A percentile compares a stretch with the other conserved stretches of the same genome.
phyloP scores from a whole-genome alignment of 2,888 invertebrate genomes.

The Eupithecia pulchellata region DNA sequence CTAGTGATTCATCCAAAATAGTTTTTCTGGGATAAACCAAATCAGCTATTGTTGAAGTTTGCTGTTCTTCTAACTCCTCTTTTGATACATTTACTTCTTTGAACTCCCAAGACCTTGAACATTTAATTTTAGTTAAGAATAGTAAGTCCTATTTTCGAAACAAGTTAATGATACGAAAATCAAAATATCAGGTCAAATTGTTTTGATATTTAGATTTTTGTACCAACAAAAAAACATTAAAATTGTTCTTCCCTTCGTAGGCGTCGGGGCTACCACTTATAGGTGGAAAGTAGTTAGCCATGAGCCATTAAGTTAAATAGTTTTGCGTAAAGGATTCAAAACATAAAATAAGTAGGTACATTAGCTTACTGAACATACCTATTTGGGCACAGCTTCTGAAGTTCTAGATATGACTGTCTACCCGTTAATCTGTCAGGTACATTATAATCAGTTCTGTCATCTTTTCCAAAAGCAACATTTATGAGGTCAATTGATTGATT shows the following conservation, averaged over 20 bases:
- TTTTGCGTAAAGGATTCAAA: neutral
- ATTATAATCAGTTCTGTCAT: constrained; percentile 77
- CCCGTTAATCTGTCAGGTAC: constrained; percentile 95
- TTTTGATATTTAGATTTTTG: too few species aligned
- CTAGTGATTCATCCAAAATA: constrained; percentile 97
- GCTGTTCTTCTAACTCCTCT: constrained; percentile 86
- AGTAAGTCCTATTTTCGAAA: neutral
- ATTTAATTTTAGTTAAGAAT: neutral
- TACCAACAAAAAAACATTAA: neutral
- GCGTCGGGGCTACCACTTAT: neutral
- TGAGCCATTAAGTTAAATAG: too few species aligned
- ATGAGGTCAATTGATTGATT: constrained; percentile 93
- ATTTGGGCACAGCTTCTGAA: constrained; percentile 88
- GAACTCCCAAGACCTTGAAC: constrained; percentile 89
- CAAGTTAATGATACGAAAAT: neutral
- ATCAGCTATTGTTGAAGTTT: constrained; percentile 87
- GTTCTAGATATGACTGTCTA: constrained; percentile 87
- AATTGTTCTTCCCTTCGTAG: neutral
- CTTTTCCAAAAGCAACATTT: constrained; percentile 95
- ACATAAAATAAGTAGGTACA: neutral
- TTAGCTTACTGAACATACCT: constrained; percentile 63
- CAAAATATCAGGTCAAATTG: neutral
- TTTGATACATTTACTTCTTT: constrained; percentile 91
- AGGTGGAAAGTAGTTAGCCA: neutral
- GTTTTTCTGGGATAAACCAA: constrained; percentile 94